Evolutionary conservation across 2,888 invertebrate species (phyloP), one percentile per base, ranked within the genome.

Genomic region (Drosophila aldrichi): DNA sequence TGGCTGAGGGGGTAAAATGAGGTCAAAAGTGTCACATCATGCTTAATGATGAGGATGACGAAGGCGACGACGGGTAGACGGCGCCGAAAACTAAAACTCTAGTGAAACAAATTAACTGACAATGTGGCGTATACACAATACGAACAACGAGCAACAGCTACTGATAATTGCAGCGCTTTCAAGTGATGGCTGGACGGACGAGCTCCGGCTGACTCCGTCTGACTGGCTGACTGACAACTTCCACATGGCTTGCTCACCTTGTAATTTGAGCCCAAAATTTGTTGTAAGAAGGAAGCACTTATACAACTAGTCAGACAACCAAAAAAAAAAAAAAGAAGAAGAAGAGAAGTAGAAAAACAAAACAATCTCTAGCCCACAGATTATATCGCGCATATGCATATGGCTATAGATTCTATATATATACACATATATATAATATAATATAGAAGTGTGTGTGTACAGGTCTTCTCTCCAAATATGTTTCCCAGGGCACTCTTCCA

Each of bases 21-120:
- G 88, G 89, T 82, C 82, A 90, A 91, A 91, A 90, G 79, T 91
- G 91, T 91, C 91, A 89, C 91, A 91, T 91, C 91, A 91, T 91
- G 83, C 90, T 81, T 86, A 85, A 90, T 91, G 91, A 91, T 91
- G 88, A 88, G 69, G 81, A 75, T 83, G 86, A 81, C 74, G 74
- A 32, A 49, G 63, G 16, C 40, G 63, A 52, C 52, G 46, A 52
- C 52, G 46, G 56, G 20, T 1, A 56, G 38, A 57, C 41, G 68
- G 69, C 61, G 66, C 64, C 72, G 66, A 78, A 81, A 81, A 78
- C 65, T 74, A 79, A 66, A 68, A 72, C 59, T 60, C 59, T 58
- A 77, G 66, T 57, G 38, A 70, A 73, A 54, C 46, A 86, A 86
- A 86, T 86, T 85, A 86, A 81, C 83, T 81, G 78, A 77, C 77